Evolutionary conservation across 2,113 vertebrate species (phyloP).

Genomic region (Hippocampus zosterae): DNA sequence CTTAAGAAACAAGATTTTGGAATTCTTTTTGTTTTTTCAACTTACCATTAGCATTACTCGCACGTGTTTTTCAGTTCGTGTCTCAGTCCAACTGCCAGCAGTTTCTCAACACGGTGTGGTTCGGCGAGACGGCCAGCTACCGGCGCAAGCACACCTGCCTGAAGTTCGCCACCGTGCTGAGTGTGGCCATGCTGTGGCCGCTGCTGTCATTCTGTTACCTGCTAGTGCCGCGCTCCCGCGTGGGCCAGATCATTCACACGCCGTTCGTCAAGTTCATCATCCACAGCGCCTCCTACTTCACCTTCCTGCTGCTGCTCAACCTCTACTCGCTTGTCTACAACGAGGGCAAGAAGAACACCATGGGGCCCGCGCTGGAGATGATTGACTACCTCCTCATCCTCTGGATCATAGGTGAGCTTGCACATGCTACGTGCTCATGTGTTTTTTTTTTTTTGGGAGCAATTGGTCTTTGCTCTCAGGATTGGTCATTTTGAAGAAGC

Average conservation of each 20-base stretch:
- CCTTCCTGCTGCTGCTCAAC: slow-evolving; percentile 92
- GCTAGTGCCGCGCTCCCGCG: slow-evolving; percentile 89
- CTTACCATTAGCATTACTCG: not conserved
- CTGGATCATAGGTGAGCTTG: slow-evolving; percentile 83
- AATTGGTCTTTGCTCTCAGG: not conserved
- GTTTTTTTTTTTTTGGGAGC: not conserved
- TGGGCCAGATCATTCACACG: slow-evolving; percentile 95
- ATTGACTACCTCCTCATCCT: slow-evolving; percentile 96
- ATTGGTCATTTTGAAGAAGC: not conserved
- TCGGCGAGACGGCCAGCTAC: slow-evolving; percentile 97
- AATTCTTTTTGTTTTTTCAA: not conserved
- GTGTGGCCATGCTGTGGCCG: slow-evolving; percentile 90
- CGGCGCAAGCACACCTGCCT: slow-evolving; percentile 93
- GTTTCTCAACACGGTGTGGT: slow-evolving; percentile 99
- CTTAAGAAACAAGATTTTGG: no score
- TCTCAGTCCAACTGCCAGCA: slow-evolving; percentile 99
- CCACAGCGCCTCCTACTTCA: slow-evolving; percentile 97
- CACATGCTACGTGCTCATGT: not conserved
- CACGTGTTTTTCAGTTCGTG: slow-evolving; percentile 80
- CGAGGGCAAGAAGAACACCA: slow-evolving; percentile 90
- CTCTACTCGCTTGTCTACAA: slow-evolving; percentile 98
- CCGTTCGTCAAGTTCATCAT: slow-evolving; percentile 99
- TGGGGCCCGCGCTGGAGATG: slow-evolving; percentile 90
- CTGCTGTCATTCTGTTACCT: slow-evolving; percentile 93
- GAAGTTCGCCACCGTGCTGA: slow-evolving; percentile 92